Evolutionary conservation across 2,113 vertebrate genomes (phyloP), one percentile per base, ranked within the genome.

Genomic region (Willisornis vidua): DNA sequence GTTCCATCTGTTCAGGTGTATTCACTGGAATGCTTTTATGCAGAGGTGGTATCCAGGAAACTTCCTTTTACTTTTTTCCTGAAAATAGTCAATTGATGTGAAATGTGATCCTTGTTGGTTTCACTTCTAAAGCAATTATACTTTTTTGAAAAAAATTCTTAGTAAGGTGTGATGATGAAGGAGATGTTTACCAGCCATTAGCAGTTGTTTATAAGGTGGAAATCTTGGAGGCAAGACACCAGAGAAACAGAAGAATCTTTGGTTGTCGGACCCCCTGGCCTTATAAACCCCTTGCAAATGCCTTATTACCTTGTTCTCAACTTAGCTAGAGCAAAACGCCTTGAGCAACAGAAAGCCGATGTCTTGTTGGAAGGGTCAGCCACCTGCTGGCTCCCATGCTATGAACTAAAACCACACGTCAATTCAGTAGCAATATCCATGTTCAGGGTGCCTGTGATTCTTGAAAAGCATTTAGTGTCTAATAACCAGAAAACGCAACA

Each of bases 371-470:
- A 93, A 89, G 89, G 89, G 91, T 63, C 13, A 70, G 93, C 93
- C 90, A 26, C 85, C 43, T 12, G 23, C 10, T 95, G 96, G 87
- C 95, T 94, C 51, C 87, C 28, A 0, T 35, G 81, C 94, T 96
- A 78, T 85, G 48, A 87, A 90, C 84, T 91, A 88, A 94, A 91
- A 90, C 89, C 89, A 87, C 92, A 75, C 1, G 57, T 96, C 94
- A 93, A 97, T 96, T 96, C 96, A 94, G 96, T 93, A 97, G 97
- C 96, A 97, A 97, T 96, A 97, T 93, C 95, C 92, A 89, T 96
- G 94, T 96, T 97, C 97, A 97, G 97, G 96, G 97, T 95, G 92
- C 96, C 96, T 97, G 96, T 96, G 94, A 95, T 95, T 97, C 97
- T 96, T 96, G 96, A 97, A 95, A 94, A 97, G 93, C 96, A 95